Conservation (phyloP, 2,797 vertebrate genomes). For the Knipowitschia caucasica region DNA sequence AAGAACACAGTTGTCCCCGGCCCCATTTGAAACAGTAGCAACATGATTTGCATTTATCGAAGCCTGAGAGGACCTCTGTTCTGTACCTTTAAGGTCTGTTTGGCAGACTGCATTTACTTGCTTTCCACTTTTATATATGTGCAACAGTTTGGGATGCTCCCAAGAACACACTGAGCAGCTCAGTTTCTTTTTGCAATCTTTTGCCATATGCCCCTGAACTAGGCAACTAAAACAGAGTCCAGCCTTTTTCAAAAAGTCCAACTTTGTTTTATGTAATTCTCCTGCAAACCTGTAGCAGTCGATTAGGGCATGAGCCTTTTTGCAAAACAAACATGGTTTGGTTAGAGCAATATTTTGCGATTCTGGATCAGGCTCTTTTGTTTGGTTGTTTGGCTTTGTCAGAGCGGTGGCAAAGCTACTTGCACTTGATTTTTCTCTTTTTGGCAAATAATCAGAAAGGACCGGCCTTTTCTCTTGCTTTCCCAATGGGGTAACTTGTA, state of each 20-base stretch:
- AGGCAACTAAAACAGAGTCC: too few species aligned
- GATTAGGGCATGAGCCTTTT: neutral
- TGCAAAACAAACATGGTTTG: neutral
- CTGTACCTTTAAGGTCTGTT: neutral
- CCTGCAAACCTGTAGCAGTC: neutral
- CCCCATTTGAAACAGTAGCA: neutral
- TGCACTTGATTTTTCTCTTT: neutral
- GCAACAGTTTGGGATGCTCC: too few species aligned
- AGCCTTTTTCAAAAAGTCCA: too few species aligned
- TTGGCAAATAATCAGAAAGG: neutral
- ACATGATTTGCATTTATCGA: neutral
- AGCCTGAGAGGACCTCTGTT: neutral
- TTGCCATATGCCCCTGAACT: neutral
- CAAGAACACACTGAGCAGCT: neutral
- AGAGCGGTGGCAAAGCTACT: neutral
- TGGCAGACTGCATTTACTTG: neutral
- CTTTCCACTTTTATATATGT: neutral
- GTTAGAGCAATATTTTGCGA: neutral
- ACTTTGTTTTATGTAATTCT: too few species aligned
- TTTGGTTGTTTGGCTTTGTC: neutral
- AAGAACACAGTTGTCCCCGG: slow-evolving; percentile 16
- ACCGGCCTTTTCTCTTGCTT: neutral
- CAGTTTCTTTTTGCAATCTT: neutral
- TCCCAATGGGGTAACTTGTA: neutral
- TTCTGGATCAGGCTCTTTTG: neutral